phyloP scores from a whole-genome alignment of 2,888 invertebrate genomes.

The Mythimna vitellina region DNA sequence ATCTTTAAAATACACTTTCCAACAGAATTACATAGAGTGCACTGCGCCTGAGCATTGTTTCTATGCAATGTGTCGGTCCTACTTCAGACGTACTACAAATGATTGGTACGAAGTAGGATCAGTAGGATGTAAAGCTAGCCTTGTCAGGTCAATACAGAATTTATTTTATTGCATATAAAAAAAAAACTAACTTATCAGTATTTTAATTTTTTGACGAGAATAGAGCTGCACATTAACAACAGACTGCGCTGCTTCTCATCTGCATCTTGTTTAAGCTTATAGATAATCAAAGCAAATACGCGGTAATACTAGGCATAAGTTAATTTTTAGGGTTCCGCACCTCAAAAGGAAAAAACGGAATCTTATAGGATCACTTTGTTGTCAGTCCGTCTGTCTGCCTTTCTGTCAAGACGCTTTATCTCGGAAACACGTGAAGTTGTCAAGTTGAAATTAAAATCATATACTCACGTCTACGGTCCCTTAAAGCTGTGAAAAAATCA shows the following conservation, averaged over 20 bases:
- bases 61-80: slow-evolving; percentile 23
- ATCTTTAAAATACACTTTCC: background rate
- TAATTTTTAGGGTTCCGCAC: too few species aligned
- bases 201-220: background rate
- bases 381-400: too few species aligned
- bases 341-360: too few species aligned
- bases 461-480: too few species aligned
- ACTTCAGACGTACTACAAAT: slow-evolving; percentile 1
- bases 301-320: background rate
- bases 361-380: too few species aligned
- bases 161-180: too few species aligned
- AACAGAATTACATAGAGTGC: background rate
- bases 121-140: background rate
- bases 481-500: too few species aligned
- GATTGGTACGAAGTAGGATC: background rate
- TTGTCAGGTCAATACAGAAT: background rate
- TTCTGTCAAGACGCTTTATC: too few species aligned
- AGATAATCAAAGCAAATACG: background rate
- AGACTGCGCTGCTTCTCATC: background rate
- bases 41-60: slow-evolving; percentile 12
- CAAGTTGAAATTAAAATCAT: too few species aligned
- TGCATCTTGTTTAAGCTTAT: background rate
- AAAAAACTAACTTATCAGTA: background rate
- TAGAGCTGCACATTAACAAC: background rate
- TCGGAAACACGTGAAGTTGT: too few species aligned